Conservation (phyloP, 2,113 vertebrate species). For the Thomomys bottae region DNA sequence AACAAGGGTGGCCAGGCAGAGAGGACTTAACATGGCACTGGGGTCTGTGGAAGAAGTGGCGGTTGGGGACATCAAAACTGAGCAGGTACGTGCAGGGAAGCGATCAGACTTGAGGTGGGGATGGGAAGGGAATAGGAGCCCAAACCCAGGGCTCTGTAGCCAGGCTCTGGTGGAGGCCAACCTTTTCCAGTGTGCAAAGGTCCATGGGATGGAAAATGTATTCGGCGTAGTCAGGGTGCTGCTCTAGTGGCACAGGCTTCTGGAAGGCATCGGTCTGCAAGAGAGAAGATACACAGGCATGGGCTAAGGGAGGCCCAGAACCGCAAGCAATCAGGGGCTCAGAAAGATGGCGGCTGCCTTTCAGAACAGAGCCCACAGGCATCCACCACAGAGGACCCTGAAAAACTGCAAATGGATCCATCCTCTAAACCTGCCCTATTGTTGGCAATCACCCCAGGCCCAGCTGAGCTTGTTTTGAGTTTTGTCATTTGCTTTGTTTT, state of each 20-base stretch:
- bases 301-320: not conserved
- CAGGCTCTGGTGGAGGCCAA: conserved; percentile 80
- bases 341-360: not conserved
- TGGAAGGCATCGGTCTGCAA: conserved; percentile 97
- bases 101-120: not conserved
- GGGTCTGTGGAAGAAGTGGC: not conserved
- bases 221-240: conserved; percentile 98
- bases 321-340: not conserved
- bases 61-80: not conserved
- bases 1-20: not conserved
- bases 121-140: not conserved
- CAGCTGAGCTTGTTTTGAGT: not conserved
- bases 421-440: not conserved
- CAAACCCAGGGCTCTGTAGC: not conserved
- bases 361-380: not conserved
- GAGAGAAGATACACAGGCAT: conserved; percentile 50
- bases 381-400: not conserved
- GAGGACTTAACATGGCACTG: not conserved
- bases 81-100: not conserved
- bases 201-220: conserved; percentile 99
- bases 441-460: not conserved
- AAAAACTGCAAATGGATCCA: not conserved
- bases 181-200: conserved; percentile 97
- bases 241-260: conserved; percentile 97
- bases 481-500: not conserved